These are phyloP conservation scores for Pherbina coryleti DNA, from an alignment of 2,888 invertebrate genomes.

Conservation along the genomic window DNA sequence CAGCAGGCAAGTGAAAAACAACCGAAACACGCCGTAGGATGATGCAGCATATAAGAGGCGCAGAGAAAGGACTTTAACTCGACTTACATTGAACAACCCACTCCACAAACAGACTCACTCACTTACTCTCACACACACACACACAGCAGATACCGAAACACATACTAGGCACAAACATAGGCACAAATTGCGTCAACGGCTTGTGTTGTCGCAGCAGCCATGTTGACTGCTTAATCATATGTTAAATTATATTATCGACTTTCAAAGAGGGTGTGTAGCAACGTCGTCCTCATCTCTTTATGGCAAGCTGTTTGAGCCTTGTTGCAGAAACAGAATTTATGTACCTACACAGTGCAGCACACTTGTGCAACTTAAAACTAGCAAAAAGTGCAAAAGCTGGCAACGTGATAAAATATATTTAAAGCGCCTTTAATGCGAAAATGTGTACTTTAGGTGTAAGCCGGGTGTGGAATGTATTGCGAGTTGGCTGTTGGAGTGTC, in stretches of 20 bases:
- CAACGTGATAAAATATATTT: too few relatives aligned
- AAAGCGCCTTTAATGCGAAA: too few relatives aligned
- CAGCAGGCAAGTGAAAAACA: too few relatives aligned
- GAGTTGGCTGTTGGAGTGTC: too few relatives aligned
- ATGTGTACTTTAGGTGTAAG: too few relatives aligned
- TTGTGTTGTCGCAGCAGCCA: background rate
- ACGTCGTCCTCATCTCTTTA: background rate
- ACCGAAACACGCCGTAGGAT: background rate
- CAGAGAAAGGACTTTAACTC: background rate
- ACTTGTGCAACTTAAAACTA: too few relatives aligned
- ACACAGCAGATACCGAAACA: background rate
- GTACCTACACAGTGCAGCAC: background rate
- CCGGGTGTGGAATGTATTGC: too few relatives aligned
- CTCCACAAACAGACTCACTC: background rate
- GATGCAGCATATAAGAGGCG: background rate
- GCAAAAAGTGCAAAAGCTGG: too few relatives aligned
- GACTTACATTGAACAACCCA: background rate
- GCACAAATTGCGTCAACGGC: constrained; percentile 5
- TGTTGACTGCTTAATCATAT: constrained; percentile 44
- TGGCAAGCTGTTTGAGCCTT: background rate
- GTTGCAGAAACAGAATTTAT: background rate
- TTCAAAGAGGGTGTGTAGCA: background rate
- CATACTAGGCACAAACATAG: background rate
- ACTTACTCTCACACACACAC: background rate
- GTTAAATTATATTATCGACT: constrained; percentile 42